These are phyloP conservation scores for Brachyptera putata DNA, from an alignment of 2,888 invertebrate genomes.

Conservation along the genomic window DNA sequence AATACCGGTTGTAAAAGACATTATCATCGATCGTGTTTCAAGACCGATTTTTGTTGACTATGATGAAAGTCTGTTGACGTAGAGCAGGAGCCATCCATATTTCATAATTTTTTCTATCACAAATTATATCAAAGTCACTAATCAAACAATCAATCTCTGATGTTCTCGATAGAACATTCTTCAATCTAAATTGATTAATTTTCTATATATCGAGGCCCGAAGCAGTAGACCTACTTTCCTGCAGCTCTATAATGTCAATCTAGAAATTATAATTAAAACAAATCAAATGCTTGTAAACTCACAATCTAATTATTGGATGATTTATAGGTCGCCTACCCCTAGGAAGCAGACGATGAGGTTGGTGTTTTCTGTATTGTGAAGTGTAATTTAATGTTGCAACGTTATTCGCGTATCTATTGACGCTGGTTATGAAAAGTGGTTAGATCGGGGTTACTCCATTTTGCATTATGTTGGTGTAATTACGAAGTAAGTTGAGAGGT, in stretches of 20 bases:
- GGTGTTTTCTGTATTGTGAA: too few species aligned
- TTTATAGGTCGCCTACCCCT: background rate
- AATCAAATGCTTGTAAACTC: background rate
- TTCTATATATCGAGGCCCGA: background rate
- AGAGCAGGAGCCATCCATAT: background rate
- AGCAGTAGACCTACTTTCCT: conserved; percentile 13
- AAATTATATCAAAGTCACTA: conserved; percentile 6
- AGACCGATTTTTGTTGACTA: background rate
- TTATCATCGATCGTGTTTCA: background rate
- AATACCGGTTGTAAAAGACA: background rate
- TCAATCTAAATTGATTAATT: conserved; percentile 9
- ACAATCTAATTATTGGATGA: background rate
- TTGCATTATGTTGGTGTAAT: too few species aligned
- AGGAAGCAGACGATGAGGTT: too few species aligned
- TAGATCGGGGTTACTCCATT: too few species aligned
- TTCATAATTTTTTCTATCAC: background rate
- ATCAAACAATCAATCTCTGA: conserved; percentile 9
- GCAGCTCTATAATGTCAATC: background rate
- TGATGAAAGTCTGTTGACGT: background rate
- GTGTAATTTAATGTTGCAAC: too few species aligned
- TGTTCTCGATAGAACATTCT: conserved; percentile 7
- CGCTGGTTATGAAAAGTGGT: too few species aligned
- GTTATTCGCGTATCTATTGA: too few species aligned
- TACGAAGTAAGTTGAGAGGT: too few species aligned
- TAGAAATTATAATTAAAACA: background rate